A percentile compares a stretch with the other conserved stretches of the same genome.
phyloP scores from a whole-genome alignment of 2,113 vertebrate genomes.

The Naja naja region DNA sequence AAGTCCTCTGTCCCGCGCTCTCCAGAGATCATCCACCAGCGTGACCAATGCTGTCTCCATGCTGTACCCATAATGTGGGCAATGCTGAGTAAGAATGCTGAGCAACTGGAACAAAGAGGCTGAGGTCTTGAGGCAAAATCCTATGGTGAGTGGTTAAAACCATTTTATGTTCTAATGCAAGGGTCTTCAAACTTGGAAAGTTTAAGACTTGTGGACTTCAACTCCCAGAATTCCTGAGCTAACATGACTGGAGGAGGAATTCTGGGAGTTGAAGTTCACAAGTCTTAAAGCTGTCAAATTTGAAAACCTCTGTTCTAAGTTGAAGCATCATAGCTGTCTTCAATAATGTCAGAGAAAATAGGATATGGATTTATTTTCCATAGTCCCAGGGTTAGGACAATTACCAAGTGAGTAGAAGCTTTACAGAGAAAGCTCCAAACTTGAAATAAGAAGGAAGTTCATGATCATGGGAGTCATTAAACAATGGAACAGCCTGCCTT shows the following conservation, averaged over 20 bases:
- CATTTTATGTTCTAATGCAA: neutral
- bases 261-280: too few relatives aligned
- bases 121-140: neutral
- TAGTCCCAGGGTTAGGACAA: neutral
- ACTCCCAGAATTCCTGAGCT: too few relatives aligned
- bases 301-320: neutral
- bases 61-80: neutral
- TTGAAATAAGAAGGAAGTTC: neutral
- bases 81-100: neutral
- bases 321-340: neutral
- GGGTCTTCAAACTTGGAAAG: too few relatives aligned
- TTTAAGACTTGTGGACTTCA: too few relatives aligned
- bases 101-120: neutral
- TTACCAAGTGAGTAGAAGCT: neutral
- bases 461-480: neutral
- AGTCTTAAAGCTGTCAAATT: too few relatives aligned
- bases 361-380: neutral
- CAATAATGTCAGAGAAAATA: neutral
- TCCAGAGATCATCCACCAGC: too few relatives aligned
- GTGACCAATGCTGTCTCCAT: too few relatives aligned
- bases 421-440: neutral
- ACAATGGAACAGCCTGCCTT: neutral
- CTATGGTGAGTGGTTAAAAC: neutral
- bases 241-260: too few relatives aligned
- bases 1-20: too few relatives aligned